Base-by-base conservation (phyloP, 2,888 invertebrate genomes). In the Catocala fraxini region DNA sequence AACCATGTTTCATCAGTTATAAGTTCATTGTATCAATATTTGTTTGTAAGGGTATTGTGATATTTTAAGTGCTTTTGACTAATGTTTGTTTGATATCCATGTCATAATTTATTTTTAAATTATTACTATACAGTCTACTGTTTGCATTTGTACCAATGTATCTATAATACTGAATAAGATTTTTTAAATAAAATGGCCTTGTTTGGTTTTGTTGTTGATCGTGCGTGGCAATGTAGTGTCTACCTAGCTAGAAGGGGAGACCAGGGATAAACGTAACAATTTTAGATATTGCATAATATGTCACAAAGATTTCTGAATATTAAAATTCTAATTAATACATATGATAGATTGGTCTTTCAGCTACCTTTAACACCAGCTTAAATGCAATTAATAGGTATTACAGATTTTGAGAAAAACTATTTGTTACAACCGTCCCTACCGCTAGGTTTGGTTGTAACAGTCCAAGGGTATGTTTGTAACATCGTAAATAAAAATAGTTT, bases 31-130 rank as follows among this genome's bases (percentile, higher is more conserved):
- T 39, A 39, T 39, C 35, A 39, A 39, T 39, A 39, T 39, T 39
- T 6, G 35, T 47, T 34, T 6, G 53, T 65, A 70, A 73, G 81
- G 84, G 83, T 85, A 85, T 86, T 92, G 92, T 92, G 91, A 91
- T 92, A 90, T 79, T 76, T 25, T 35, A 53, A 45, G 43, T 86
- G 85, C 84, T 89, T 89, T 85, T 80, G 34, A 65, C 10, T n/a
- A 81, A 80, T 77, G 56, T 39, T 39, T 80, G 70, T 81, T 76
- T 71, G 75, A 83, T 81, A 62, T 68, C 74, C 72, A 72, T 76
- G 72, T 77, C 68, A 77, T 61, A 59, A 63, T 79, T 78, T 80
- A 77, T 82, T 82, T 75, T 68, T 71, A 74, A 73, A 68, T 51
- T 63, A 65, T 68, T 71, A 73, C 60, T 65, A 61, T 75, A 77